A percentile compares a stretch with the other conserved stretches of the same genome.
phyloP scores from a whole-genome alignment of 2,113 vertebrate genomes.

The Loxodonta africana region DNA sequence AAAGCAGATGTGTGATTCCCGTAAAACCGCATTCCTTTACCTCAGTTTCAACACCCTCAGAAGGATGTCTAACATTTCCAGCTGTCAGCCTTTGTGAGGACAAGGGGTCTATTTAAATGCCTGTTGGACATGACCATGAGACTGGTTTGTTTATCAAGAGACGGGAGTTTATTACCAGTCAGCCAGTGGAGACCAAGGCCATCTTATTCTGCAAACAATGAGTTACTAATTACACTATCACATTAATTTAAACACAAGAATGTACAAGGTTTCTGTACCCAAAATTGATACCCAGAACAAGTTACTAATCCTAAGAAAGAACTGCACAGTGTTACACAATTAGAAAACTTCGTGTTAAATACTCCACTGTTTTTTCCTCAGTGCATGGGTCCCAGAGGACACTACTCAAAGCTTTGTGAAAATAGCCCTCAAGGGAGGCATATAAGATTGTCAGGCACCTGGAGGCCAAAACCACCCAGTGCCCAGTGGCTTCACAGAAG shows the following conservation, averaged over 20 bases:
- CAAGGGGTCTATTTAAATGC: rapidly evolving
- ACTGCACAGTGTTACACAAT: too few species aligned
- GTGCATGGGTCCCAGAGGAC: not conserved
- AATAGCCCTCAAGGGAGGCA: not conserved
- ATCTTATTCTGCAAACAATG: too few species aligned
- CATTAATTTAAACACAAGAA: too few species aligned
- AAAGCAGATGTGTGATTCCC: not conserved
- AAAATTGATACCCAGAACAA: not conserved
- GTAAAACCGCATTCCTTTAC: not conserved
- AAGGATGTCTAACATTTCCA: not conserved
- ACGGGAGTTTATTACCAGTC: rapidly evolving
- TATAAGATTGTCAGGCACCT: too few species aligned
- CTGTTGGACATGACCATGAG: not conserved
- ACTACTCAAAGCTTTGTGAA: not conserved
- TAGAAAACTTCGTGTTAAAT: not conserved
- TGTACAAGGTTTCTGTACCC: not conserved
- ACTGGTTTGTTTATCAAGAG: not conserved
- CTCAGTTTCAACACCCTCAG: too few species aligned
- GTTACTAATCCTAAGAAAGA: not conserved
- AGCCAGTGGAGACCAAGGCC: not conserved
- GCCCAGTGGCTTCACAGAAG: not conserved
- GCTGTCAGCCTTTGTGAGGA: not conserved
- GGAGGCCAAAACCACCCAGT: rapidly evolving
- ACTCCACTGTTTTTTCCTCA: not conserved
- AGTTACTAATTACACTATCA: not conserved